Evolutionary conservation across 2,888 invertebrate genomes (phyloP).

Genomic region (Perdita meconis): DNA sequence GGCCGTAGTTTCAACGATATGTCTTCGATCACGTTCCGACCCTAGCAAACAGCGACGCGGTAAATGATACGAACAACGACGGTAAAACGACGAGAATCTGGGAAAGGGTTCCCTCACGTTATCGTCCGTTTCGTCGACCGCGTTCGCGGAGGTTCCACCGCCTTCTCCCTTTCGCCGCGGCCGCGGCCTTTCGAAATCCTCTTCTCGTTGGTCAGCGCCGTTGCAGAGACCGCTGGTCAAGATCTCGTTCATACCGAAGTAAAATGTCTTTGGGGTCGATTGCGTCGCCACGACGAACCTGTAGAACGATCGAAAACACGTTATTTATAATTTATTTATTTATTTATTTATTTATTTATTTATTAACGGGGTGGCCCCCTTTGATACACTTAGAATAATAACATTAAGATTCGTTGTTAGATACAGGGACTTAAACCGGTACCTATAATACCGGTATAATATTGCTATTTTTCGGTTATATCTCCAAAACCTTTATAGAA

Average conservation of each 20-base stretch:
- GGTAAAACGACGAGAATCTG: background rate
- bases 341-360: no score
- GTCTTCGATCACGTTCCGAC: constrained; percentile 85
- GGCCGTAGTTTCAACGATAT: constrained; percentile 91
- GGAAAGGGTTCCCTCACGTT: constrained; percentile 9
- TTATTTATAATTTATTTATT: background rate
- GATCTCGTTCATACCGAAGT: constrained; percentile 91
- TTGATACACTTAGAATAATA: no score
- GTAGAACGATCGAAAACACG: background rate
- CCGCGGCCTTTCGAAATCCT: no score
- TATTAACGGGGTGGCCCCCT: no score
- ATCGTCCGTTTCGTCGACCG: constrained; percentile 65
- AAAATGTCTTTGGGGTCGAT: constrained; percentile 87
- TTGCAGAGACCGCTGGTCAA: constrained; percentile 69
- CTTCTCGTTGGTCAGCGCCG: constrained; percentile 48
- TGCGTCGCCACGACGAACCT: constrained; percentile 74
- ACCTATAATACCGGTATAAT: no score
- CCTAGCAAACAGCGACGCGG: constrained; percentile 61
- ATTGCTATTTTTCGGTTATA: no score
- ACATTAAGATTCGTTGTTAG: no score
- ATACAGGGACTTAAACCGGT: no score
- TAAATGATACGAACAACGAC: background rate
- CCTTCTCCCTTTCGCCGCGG: no score
- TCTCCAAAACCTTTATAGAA: no score
- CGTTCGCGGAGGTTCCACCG: constrained; percentile 55